A percentile compares a stretch with the other conserved stretches of the same genome.
Conservation (phyloP, 2,888 invertebrate genomes). For the Bursaphelenchus okinawaensis region DNA sequence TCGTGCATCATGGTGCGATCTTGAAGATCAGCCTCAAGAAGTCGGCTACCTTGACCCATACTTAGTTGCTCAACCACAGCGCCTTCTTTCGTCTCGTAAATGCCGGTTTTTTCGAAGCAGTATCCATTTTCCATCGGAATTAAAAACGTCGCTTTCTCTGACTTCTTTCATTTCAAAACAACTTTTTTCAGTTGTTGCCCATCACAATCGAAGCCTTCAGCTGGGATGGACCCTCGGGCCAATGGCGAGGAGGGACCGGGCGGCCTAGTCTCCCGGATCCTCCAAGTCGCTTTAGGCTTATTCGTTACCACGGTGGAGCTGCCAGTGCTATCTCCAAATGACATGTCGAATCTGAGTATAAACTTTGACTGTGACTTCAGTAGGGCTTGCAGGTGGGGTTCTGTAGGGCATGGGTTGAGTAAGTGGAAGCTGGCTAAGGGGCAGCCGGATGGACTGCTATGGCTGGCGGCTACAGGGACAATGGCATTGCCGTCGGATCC, state of each 20-base stretch:
- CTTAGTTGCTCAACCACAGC: background rate
- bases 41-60: background rate
- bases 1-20: background rate
- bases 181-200: background rate
- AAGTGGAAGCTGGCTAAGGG: conserved; percentile 49
- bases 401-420: conserved; percentile 25
- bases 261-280: conserved; percentile 18
- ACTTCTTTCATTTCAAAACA: background rate
- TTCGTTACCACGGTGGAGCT: conserved; percentile 54
- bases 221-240: conserved; percentile 3
- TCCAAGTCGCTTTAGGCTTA: conserved; percentile 51
- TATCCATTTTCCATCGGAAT: background rate
- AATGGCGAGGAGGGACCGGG: conserved; percentile 6
- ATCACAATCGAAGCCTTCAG: too few relatives aligned
- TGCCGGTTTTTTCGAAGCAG: background rate
- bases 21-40: background rate
- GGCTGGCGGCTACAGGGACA: conserved; percentile 56
- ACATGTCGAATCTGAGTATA: conserved; percentile 32
- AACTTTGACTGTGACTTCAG: conserved; percentile 52
- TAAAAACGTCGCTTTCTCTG: background rate
- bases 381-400: conserved; percentile 41
- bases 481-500: conserved; percentile 53
- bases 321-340: conserved; percentile 32
- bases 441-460: conserved; percentile 52
- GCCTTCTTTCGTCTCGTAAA: background rate